Base-by-base conservation (phyloP, 2,888 invertebrate species). In the Acrobasis suavella region DNA sequence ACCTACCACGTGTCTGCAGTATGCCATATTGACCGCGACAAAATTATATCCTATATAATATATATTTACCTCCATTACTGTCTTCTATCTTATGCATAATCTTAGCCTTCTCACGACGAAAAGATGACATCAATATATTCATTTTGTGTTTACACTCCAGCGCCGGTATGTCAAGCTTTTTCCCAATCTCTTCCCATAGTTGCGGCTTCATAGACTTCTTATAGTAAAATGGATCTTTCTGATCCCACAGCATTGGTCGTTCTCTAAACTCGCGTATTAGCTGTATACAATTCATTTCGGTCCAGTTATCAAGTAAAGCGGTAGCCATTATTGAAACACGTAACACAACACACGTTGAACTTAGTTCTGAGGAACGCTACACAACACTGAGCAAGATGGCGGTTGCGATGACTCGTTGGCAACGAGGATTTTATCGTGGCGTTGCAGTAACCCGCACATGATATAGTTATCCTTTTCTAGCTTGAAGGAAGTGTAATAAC, bases 101-200 rank as follows among this genome's bases (percentile, higher is more conserved):
- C 69, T 77, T 84, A 0, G 77, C 69, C 65, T 84, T 85, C 72
- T 83, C 84, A 66, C 83, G 72, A 69, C 82, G 71, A 64, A 82
- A 81, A 22, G 80, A 80, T 15, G 82, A 80, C 73, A 78, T 73
- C 50, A 84, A 68, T 65, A 77, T 70, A 10, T 62, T 69, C 75
- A 82, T 81, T 66, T 85, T 85, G 63, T 75, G 72, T 64, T 76
- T 82, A 70, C 82, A 83, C 58, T 67, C 68, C 0, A 75, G 72
- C 9, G 74, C 62, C 1, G 72, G 51, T 37, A 73, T 65, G 10
- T 73, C 66, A 7, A 84, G 9, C 7, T 32, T 64, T 14, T 64
- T 58, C 3, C 76, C 74, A 58, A 86, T 76, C 10, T 76, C 77
- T 0, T 68, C 50, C 85, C 85, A 85, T 61, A 74, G 69, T 15